phyloP scores from a whole-genome alignment of 2,113 vertebrate species.

The Rhinolophus sinicus region DNA sequence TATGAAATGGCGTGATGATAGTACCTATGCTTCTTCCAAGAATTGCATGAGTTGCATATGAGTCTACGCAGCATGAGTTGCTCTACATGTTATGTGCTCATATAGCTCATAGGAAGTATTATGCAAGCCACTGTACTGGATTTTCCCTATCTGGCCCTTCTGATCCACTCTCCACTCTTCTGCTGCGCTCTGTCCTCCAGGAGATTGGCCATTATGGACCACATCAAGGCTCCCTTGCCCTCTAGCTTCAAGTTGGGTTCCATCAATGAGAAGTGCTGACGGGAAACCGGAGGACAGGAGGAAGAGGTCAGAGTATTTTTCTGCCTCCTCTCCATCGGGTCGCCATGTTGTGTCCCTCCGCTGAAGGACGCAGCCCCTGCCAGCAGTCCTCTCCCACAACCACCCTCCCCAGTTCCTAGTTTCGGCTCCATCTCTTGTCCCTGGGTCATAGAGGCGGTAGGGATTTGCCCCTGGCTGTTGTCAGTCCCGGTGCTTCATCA shows the following conservation, averaged over 20 bases:
- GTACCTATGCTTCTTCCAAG: not conserved
- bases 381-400: not conserved
- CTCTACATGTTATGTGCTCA: rapidly evolving
- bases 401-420: not conserved
- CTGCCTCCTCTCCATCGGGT: too few species aligned
- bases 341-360: not conserved
- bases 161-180: not conserved
- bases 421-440: not conserved
- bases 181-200: not conserved
- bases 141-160: not conserved
- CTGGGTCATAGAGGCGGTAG: rapidly evolving
- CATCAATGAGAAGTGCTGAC: not conserved
- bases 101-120: not conserved
- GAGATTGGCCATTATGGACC: not conserved
- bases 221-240: too few species aligned
- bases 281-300: not conserved
- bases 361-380: not conserved
- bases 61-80: too few species aligned
- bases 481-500: not conserved
- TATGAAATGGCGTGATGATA: not conserved
- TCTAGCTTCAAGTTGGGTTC: not conserved
- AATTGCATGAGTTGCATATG: not conserved
- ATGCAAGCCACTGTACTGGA: rapidly evolving
- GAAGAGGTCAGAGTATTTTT: not conserved
- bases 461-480: not conserved